A percentile compares a stretch with the other conserved stretches of the same genome.
Evolutionary conservation across 2,797 vertebrate genomes (phyloP).

Genomic region (Nyctibius grandis): DNA sequence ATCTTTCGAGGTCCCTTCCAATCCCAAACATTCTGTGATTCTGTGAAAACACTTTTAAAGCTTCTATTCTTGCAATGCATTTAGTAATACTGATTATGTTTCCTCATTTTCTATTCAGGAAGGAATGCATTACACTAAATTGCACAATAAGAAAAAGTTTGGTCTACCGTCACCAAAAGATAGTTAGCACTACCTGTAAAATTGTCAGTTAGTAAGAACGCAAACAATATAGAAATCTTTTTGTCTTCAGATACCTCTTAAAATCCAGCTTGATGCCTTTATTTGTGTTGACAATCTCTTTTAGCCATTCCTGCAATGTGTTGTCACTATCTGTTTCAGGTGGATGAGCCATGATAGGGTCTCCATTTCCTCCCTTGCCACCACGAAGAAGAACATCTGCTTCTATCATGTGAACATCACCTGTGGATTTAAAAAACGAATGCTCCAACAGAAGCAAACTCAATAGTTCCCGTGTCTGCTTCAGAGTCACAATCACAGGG

Average conservation of each 20-base stretch:
- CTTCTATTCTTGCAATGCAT: background rate
- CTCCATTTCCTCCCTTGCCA: slow-evolving; percentile 58
- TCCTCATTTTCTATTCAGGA: background rate
- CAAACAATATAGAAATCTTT: background rate
- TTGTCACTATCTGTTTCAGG: slow-evolving; percentile 88
- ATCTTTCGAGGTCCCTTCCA: too few relatives aligned
- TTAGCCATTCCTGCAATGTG: slow-evolving; percentile 85
- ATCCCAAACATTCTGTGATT: too few relatives aligned
- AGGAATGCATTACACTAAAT: background rate
- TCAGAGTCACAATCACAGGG: background rate
- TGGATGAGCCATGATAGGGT: slow-evolving; percentile 92
- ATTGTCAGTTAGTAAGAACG: rapidly evolving
- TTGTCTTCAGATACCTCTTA: slow-evolving; percentile 81
- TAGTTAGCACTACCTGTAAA: background rate
- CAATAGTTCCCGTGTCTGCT: background rate
- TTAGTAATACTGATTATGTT: background rate
- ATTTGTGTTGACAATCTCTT: slow-evolving; percentile 65
- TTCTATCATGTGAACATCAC: slow-evolving; percentile 88
- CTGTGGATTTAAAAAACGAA: slow-evolving; percentile 41
- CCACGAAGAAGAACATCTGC: slow-evolving; percentile 85
- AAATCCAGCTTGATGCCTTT: slow-evolving; percentile 96
- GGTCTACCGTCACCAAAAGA: background rate
- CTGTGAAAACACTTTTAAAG: background rate
- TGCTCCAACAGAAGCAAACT: background rate
- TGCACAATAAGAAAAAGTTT: background rate